Base-by-base conservation (phyloP, 2,113 vertebrate species). In the Sceloporus tristichus region DNA sequence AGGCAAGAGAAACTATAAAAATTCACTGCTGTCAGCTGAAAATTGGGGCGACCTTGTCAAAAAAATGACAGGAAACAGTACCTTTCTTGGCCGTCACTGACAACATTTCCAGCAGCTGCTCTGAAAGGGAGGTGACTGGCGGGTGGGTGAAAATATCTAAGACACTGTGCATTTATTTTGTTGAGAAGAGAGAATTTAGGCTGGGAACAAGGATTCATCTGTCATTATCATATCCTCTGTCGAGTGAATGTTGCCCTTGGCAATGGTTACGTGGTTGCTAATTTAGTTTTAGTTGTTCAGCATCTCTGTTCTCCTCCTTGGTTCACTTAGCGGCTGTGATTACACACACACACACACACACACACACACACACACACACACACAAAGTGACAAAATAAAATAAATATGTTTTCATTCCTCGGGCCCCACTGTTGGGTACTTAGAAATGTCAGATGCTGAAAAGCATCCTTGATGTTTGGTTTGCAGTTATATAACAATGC, bases 201-300 rank as follows among this genome's bases (percentile, higher is more conserved):
- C 92, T 82, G 85, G 85, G 87, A 94, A 89, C 82, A 84, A 93
- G 91, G 87, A 92, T 94, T 96, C 70, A 53, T 96, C 95, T 95
- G 94, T 96, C 96, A 95, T 93, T 93, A 92, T 90, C 92, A 74
- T 82, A 91, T 95, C 95, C 96, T 96, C 96, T 96, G 94, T 84
- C 94, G 94, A 95, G 93, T 0, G 7, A 91, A 91, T 92, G 95
- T 96, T 97, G 95, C 95, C 95, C 95, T 96, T 96, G 95, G 97
- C 97, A 95, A 93, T 97, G 94, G 93, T 93, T 95, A 87, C 87
- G 92, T 88, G 90, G 92, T 94, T 96, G 89, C 95, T 96, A 96
- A 96, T 96, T 96, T 94, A 83, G 73, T 92, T 96, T 96, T 85
- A 90, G 78, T 93, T 95, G 93, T 94, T 97, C 93, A 89, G 92